phyloP scores from a whole-genome alignment of 2,797 vertebrate species.

The Crenichthys baileyi region DNA sequence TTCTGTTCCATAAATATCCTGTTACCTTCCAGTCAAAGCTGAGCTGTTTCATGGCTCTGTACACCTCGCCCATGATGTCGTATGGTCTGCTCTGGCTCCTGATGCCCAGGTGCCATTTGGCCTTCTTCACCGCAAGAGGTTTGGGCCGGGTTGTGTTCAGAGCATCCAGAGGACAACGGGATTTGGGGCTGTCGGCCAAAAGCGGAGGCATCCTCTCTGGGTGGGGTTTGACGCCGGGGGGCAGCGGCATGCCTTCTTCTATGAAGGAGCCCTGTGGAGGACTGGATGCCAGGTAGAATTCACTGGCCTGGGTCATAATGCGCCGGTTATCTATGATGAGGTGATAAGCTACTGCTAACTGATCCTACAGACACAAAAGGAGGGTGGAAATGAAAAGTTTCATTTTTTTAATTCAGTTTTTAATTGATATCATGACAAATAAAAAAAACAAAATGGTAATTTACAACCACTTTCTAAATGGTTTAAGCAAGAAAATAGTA shows the following conservation, averaged over 20 bases:
- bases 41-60: slow-evolving; percentile 96
- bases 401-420: neutral
- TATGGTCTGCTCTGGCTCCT: slow-evolving; percentile 97
- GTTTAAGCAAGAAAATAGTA: neutral
- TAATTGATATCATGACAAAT: neutral
- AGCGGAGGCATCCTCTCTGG: slow-evolving; percentile 97
- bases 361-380: slow-evolving; percentile 84
- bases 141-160: slow-evolving; percentile 97
- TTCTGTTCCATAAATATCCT: neutral
- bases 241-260: slow-evolving; percentile 92
- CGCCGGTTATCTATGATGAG: slow-evolving; percentile 97
- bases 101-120: slow-evolving; percentile 99
- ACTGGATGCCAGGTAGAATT: slow-evolving; percentile 99
- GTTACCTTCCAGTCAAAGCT: slow-evolving; percentile 97
- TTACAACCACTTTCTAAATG: neutral
- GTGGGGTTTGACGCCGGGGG: slow-evolving; percentile 92
- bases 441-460: neutral
- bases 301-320: slow-evolving; percentile 99
- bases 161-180: slow-evolving; percentile 92
- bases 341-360: slow-evolving; percentile 96
- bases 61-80: slow-evolving; percentile 98
- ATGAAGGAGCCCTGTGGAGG: slow-evolving; percentile 96
- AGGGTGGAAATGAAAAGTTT: slow-evolving; percentile 32
- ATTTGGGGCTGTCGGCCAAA: slow-evolving; percentile 94
- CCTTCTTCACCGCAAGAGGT: slow-evolving; percentile 94